Conservation (phyloP, 2,888 invertebrate species). For the Augochlorella aurata region DNA sequence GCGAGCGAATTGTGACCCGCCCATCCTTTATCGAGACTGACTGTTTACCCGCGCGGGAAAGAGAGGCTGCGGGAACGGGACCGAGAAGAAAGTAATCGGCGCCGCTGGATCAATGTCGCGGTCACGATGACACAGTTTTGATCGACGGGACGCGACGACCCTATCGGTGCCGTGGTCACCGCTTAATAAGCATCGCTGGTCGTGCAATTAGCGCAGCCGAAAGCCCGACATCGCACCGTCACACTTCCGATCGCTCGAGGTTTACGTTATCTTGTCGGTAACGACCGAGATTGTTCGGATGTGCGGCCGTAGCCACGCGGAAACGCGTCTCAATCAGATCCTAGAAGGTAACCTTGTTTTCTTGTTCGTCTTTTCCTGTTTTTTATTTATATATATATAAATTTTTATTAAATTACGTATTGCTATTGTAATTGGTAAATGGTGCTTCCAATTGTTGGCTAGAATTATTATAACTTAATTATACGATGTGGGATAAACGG, state of each 20-base stretch:
- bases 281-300: background rate
- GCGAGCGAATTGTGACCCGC: constrained; percentile 28
- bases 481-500: constrained; percentile 24
- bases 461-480: constrained; percentile 3
- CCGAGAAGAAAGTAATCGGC: constrained; percentile 49
- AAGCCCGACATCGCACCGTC: background rate
- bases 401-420: background rate
- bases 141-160: background rate
- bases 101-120: background rate
- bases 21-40: constrained; percentile 44
- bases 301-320: background rate
- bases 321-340: background rate
- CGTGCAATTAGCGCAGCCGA: background rate
- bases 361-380: background rate
- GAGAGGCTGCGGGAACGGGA: constrained; percentile 36
- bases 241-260: background rate
- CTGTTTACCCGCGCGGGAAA: constrained; percentile 51
- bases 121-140: constrained; percentile 1
- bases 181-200: background rate
- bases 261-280: background rate
- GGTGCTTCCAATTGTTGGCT: constrained; percentile 22
- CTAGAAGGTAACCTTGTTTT: background rate
- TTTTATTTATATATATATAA: background rate
- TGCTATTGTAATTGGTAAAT: constrained; percentile 16
- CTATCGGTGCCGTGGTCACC: background rate